A percentile compares a stretch with the other conserved stretches of the same genome.
These are phyloP conservation scores for Andrena bicolor DNA, from an alignment of 2,888 invertebrate species.

Conservation along the genomic window DNA sequence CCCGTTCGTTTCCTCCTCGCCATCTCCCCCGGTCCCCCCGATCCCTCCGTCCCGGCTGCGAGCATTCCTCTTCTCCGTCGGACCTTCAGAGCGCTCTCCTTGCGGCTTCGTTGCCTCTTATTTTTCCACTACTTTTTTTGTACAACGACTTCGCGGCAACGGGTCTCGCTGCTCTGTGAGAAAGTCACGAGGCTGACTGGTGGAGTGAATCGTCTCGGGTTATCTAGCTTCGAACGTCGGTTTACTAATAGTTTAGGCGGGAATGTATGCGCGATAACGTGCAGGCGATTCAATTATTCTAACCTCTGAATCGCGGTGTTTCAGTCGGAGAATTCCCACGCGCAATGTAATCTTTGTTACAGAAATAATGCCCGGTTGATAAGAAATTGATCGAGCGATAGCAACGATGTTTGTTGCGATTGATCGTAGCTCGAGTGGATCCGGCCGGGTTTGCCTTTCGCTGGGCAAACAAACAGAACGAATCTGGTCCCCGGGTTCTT, in stretches of 20 bases:
- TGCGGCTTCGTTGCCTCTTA: conserved; percentile 24
- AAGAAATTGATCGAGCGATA: too few species aligned
- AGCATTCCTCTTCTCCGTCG: conserved; percentile 24
- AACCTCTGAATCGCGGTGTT: too few species aligned
- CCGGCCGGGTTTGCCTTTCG: conserved; percentile 73
- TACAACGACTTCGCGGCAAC: background rate
- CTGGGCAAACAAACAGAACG: conserved; percentile 82
- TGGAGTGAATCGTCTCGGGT: background rate
- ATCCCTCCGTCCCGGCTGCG: conserved; percentile 15
- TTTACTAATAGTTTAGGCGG: too few species aligned
- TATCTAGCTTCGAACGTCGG: background rate
- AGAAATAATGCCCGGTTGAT: too few species aligned
- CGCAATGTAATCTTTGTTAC: too few species aligned
- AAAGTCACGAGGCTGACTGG: conserved; percentile 29
- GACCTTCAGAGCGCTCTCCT: background rate
- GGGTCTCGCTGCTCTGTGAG: conserved; percentile 43
- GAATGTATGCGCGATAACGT: too few species aligned
- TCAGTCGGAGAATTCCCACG: too few species aligned
- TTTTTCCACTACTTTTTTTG: conserved; percentile 4
- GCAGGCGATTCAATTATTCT: too few species aligned
- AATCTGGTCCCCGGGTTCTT: conserved; percentile 70
- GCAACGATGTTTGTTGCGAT: conserved; percentile 79
- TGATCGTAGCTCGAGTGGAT: conserved; percentile 80
- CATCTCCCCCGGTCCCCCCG: conserved; percentile 17
- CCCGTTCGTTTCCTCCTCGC: conserved; percentile 8